Conservation (phyloP, 2,113 vertebrate genomes). For the Crotalus helleri region DNA sequence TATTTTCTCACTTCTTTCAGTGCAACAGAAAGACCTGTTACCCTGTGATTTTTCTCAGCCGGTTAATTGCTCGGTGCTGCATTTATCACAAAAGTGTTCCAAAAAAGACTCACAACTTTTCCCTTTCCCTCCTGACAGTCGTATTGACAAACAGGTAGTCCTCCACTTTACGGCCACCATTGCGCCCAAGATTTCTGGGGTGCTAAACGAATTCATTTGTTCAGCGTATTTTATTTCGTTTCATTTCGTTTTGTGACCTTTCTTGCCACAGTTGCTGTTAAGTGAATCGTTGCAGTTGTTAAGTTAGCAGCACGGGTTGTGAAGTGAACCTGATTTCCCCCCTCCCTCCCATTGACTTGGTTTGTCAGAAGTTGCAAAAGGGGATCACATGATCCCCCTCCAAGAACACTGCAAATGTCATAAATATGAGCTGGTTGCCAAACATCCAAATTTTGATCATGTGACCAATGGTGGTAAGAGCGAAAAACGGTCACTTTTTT, state of each 20-base stretch:
- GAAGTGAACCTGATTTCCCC: no score
- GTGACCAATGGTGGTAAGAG: no score
- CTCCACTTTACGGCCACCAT: neutral
- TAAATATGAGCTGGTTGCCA: no score
- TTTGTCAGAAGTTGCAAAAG: no score
- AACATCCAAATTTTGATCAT: no score
- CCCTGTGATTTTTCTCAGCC: constrained; percentile 5
- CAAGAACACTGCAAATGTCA: no score
- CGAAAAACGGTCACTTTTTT: no score
- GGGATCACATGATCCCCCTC: no score
- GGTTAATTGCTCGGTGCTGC: neutral
- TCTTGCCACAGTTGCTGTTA: neutral
- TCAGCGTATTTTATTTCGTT: neutral
- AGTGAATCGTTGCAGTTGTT: neutral
- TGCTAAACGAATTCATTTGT: neutral
- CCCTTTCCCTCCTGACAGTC: neutral
- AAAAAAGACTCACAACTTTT: no score
- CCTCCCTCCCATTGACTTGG: no score
- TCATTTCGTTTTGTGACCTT: neutral
- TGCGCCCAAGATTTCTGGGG: neutral
- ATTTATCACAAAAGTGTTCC: neutral
- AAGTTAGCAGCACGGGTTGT: neutral
- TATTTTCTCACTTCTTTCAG: neutral
- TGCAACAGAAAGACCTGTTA: neutral
- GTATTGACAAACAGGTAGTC: neutral